Percentiles rank a stretch among this genome's conserved stretches.
These are phyloP conservation scores for Silurus asotus DNA, from an alignment of 2,113 vertebrate genomes.

Conservation along the genomic window DNA sequence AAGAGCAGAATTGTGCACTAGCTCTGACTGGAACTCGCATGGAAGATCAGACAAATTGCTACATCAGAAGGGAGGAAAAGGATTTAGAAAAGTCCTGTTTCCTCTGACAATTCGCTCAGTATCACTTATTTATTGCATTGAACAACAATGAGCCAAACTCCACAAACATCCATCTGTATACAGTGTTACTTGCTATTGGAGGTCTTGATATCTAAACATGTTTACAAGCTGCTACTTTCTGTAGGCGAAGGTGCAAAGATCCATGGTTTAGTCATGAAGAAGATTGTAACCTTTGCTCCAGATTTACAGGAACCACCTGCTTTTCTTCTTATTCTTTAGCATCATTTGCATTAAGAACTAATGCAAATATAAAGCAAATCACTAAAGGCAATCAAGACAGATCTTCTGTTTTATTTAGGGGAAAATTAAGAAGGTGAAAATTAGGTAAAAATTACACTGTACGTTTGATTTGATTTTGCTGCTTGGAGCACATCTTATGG, in stretches of 20 bases:
- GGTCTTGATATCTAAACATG: neutral
- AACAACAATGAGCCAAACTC: neutral
- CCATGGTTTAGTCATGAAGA: neutral
- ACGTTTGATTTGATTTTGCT: neutral
- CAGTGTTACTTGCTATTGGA: neutral
- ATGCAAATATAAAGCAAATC: neutral
- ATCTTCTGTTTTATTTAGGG: neutral
- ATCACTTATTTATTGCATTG: neutral
- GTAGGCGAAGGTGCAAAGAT: neutral
- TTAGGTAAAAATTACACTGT: neutral
- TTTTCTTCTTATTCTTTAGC: neutral
- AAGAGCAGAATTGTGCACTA: constrained; percentile 61
- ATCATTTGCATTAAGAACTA: neutral
- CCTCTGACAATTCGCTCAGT: neutral
- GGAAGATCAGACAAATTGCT: neutral
- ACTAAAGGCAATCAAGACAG: neutral
- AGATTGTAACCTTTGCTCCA: neutral
- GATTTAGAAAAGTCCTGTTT: no score
- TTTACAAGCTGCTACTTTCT: neutral
- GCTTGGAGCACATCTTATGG: neutral
- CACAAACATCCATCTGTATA: neutral
- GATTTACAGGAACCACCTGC: neutral
- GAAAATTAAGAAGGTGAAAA: neutral
- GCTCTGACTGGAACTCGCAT: constrained; percentile 14
- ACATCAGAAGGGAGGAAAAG: neutral